Evolutionary conservation across 2,888 invertebrate species (phyloP).

Genomic region (Exocentrus adspersus): DNA sequence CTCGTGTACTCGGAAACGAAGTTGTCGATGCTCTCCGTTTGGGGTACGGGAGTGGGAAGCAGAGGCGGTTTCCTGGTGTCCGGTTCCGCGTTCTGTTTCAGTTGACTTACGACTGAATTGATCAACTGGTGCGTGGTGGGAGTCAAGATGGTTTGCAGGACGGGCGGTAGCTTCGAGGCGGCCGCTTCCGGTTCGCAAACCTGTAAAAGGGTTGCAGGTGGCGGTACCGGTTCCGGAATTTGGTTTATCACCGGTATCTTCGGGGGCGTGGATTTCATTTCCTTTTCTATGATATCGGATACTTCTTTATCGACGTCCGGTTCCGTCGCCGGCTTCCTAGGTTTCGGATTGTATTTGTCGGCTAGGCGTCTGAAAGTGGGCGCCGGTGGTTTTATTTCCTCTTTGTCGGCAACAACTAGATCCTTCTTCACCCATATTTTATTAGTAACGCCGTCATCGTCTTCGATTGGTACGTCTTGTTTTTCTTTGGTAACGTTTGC

Average conservation of each 20-base stretch:
- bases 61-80: constrained; percentile 12
- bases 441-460: not conserved
- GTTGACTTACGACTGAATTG: constrained; percentile 41
- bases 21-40: constrained; percentile 34
- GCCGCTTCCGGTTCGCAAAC: constrained; percentile 33
- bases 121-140: constrained; percentile 39
- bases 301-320: constrained; percentile 56
- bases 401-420: not conserved
- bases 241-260: constrained; percentile 34
- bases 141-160: constrained; percentile 32
- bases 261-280: constrained; percentile 44
- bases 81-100: constrained; percentile 25
- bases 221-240: constrained; percentile 34
- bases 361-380: constrained; percentile 57
- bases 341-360: constrained; percentile 64
- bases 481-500: not conserved
- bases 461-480: not conserved
- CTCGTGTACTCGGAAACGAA: constrained; percentile 16
- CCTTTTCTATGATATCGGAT: constrained; percentile 49
- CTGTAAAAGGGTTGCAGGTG: constrained; percentile 34
- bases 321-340: constrained; percentile 50
- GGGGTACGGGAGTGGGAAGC: constrained; percentile 26
- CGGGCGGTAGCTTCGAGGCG: not conserved
- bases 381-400: not conserved
- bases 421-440: constrained; percentile 1